These are phyloP conservation scores for Catostomus latipinnis DNA, from an alignment of 2,797 vertebrate species.

Conservation along the genomic window DNA sequence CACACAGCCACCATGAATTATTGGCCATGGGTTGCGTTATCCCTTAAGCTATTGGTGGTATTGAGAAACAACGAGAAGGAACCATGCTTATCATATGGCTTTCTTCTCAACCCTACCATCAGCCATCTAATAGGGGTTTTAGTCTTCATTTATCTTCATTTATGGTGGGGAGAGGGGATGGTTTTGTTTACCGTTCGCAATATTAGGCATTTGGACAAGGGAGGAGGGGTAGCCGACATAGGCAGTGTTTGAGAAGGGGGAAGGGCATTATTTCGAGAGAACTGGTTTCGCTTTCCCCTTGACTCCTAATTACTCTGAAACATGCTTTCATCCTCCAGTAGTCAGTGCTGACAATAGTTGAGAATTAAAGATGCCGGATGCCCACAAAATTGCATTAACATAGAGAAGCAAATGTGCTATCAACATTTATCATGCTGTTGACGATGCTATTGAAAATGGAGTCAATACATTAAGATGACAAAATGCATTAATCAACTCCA, in stretches of 20 bases:
- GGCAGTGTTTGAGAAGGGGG: slow-evolving; percentile 65
- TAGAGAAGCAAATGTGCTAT: slow-evolving; percentile 52
- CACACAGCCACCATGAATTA: slow-evolving; percentile 65
- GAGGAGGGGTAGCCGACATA: slow-evolving; percentile 59
- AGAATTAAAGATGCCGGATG: slow-evolving; percentile 41
- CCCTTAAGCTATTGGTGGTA: slow-evolving; percentile 26
- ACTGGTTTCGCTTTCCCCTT: slow-evolving; percentile 56
- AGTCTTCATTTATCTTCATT: slow-evolving; percentile 73
- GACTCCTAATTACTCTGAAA: slow-evolving; percentile 66
- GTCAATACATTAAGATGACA: slow-evolving; percentile 69
- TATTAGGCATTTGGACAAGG: slow-evolving; percentile 57
- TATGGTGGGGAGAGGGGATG: slow-evolving; percentile 66
- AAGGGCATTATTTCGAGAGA: slow-evolving; percentile 56
- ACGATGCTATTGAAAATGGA: slow-evolving; percentile 64
- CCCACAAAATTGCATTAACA: slow-evolving; percentile 33
- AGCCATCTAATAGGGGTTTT: slow-evolving; percentile 66
- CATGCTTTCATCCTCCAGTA: slow-evolving; percentile 58
- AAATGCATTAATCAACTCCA: slow-evolving; percentile 73
- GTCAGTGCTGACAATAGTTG: slow-evolving; percentile 39
- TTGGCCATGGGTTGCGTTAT: slow-evolving; percentile 63
- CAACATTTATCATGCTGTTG: slow-evolving; percentile 59
- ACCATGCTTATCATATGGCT: slow-evolving; percentile 26
- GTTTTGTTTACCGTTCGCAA: slow-evolving; percentile 69
- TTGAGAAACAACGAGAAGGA: slow-evolving; percentile 26
- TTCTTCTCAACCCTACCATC: slow-evolving; percentile 59